Base-by-base conservation (phyloP, 2,113 vertebrate species). In the Empidonax alnorum region DNA sequence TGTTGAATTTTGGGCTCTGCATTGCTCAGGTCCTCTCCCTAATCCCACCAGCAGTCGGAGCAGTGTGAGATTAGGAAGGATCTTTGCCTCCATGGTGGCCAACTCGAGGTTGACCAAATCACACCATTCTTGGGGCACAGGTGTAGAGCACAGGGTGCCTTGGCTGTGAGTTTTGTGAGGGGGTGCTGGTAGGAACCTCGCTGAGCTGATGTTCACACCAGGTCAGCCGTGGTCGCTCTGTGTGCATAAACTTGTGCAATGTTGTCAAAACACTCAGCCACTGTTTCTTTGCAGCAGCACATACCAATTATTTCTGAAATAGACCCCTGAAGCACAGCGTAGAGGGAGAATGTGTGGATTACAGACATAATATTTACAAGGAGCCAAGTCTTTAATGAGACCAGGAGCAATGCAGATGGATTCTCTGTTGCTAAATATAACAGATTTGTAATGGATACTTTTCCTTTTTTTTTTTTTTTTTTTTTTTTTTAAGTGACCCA, bases 331-430 rank as follows among this genome's bases (percentile, higher is more conserved):
- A 96, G 89, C 87, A 79, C 47, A 31, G 82, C 3, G 1, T 6
- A 3, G 69, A 96, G 90, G 91, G 94, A 88, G 83, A 93, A 85
- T 6, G 81, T 83, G 79, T 89, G 80, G 87, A 94, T 83, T 90
- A 46, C 75, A 96, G 78, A 78, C 85, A 85, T 66, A 79, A 87
- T 95, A 87, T 97, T 97, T 96, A 96, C 93, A 72, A 91, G 79
- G 84, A 97, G 52, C 66, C 95, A 80, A 93, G 74, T 91, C 67
- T 90, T 89, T 95, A 97, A 93, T 80, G 84, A 96, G 94, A 82
- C 68, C 66, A 46, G 89, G 87, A 97, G 65, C 92, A 95, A 94
- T 95, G 79, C 93, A 80, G 91, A 87, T 87, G 84, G 92, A 96
- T 92, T 94, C 78, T 69, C 86, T 68, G 42, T 47, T 86, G 77